Conservation (phyloP, 2,888 invertebrate species). For the Oscheius onirici region DNA sequence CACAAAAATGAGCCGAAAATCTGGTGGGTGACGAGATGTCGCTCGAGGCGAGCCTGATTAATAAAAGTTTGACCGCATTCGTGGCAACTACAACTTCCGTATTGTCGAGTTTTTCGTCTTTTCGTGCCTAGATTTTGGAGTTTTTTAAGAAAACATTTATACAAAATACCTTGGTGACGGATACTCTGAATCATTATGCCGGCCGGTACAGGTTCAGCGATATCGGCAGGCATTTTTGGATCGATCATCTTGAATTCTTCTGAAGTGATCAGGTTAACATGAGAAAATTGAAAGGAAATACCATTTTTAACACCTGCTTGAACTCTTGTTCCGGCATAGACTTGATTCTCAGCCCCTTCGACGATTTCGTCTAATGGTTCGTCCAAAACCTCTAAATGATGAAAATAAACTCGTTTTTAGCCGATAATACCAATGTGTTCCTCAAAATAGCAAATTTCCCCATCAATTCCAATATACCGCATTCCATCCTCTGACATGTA, state of each 20-base stretch:
- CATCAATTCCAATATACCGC: neutral
- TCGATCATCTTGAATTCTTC: neutral
- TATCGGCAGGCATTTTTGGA: neutral
- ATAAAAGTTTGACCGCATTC: conserved; percentile 66
- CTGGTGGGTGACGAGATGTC: conserved; percentile 68
- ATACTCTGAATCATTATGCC: neutral
- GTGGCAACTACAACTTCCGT: conserved; percentile 55
- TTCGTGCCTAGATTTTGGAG: neutral
- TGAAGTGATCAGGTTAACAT: no score
- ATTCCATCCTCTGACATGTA: neutral
- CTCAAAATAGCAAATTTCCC: neutral
- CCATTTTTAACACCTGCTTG: no score
- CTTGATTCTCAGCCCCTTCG: no score
- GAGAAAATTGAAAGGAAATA: no score
- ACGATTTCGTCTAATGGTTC: no score
- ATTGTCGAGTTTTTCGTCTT: conserved; percentile 50
- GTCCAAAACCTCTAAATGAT: no score
- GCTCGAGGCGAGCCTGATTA: conserved; percentile 63
- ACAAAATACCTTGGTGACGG: neutral
- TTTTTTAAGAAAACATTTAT: neutral
- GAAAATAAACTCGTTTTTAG: no score
- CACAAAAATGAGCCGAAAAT: conserved; percentile 59
- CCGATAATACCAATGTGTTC: no score
- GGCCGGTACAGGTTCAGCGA: neutral
- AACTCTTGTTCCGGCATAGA: no score